Evolutionary conservation across 1,140 invertebrate species (phyloP), one percentile per base, ranked within the genome.

Genomic region (Calephelis virginiensis): DNA sequence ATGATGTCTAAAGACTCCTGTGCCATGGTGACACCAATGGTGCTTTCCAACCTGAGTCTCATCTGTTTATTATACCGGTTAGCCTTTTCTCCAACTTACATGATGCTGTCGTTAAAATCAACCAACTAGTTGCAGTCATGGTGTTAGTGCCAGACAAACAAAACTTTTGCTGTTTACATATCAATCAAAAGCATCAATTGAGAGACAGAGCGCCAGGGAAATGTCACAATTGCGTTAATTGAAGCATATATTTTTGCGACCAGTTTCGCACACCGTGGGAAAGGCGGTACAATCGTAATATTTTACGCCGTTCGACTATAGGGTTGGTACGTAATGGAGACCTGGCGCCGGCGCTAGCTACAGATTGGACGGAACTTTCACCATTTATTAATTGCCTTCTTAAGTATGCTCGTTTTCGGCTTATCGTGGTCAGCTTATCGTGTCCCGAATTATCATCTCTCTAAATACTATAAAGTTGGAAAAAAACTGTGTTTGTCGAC

Each of bases 201-300:
- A 59, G 43, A 65, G 63, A 71, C 37, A 62, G 76, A 73, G 80
- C 72, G 28, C 28, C 85, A 86, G 84, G 84, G 86, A 88, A 77
- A 80, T 88, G 87, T 88, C 85, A 80, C 79, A 74, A 79, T 74
- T 78, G 78, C 76, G 82, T 81, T 87, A 90, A 90, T 89, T 90
- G 81, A 86, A 75, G 74, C 81, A 75, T 76, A 78, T 80, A 79
- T 77, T 86, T 86, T 86, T 82, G 63, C 69, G 83, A 87, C 87
- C 83, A 85, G 87, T 90, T 90, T 86, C 65, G 87, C 85, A 76
- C 78, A 59, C 53, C 88, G 88, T 89, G 88, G 88, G 87, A 89
- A 89, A 56, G 28, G 17, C 78, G 72, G 77, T 77, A 75, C 83
- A 82, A 73, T 74, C 80, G 80, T 78, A 83, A 82, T 80, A 76